These are phyloP conservation scores for Linyphia triangularis DNA, from an alignment of 2,888 invertebrate genomes.

Conservation along the genomic window DNA sequence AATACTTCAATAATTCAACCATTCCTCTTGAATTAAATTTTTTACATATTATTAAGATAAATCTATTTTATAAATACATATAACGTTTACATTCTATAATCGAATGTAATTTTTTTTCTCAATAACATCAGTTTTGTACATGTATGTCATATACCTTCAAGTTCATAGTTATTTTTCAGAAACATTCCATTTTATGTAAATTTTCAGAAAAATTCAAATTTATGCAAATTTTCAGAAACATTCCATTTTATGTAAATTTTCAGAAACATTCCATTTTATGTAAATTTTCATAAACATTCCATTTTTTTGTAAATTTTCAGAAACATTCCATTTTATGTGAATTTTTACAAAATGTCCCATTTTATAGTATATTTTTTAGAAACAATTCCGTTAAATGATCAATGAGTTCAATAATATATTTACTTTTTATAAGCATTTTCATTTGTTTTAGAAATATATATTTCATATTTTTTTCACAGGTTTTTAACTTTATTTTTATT, in stretches of 20 bases:
- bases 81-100: neutral
- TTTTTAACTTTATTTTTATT: too few relatives aligned
- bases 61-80: neutral
- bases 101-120: neutral
- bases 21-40: neutral
- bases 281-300: too few relatives aligned
- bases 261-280: neutral
- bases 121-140: neutral
- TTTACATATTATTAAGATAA: neutral
- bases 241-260: neutral
- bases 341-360: neutral
- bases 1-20: neutral
- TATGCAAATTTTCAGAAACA: neutral
- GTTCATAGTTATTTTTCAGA: neutral
- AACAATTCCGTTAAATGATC: too few relatives aligned
- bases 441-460: too few relatives aligned
- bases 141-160: neutral
- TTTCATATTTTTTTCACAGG: too few relatives aligned
- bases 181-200: neutral
- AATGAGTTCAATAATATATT: too few relatives aligned
- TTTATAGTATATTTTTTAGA: neutral
- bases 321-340: neutral
- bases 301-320: neutral
- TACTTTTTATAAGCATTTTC: too few relatives aligned
- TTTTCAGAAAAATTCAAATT: neutral